Base-by-base conservation (phyloP, 2,113 vertebrate genomes). In the Dermatemys mawii region DNA sequence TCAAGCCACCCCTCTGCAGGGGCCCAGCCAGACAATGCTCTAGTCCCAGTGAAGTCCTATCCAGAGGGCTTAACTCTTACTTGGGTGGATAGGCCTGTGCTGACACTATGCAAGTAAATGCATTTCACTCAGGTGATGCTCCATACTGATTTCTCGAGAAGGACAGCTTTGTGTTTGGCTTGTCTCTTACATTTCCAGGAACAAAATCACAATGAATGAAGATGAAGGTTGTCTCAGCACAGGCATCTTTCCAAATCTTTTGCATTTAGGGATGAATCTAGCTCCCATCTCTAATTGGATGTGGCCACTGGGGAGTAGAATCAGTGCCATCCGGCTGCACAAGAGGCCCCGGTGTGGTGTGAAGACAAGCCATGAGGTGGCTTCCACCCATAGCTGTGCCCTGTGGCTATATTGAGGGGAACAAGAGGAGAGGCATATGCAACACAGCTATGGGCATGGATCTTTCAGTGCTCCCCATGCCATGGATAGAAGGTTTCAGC, bases 401-500 rank as follows among this genome's bases (percentile, higher is more conserved):
- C 63, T 67, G 35, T 16, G 19, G 63, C 63, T n/a, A 21, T 38
- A 67, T 8, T 7, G 35, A 38, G 16, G 38, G 38, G 63, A 24
- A 22, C 0, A 1, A 46, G 21, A 44, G 8, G 1, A 1, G 29
- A 19, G 13, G 32, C 17, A 32, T 63, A 35, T 35, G 32, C 13
- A 32, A 16, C 21, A 2, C 35, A 67, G 63, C n/a, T 19, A 6
- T 10, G 4, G 38, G n/a, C 35, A 22, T 38, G n/a, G 63, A 22
- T 70, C n/a, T 9, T 46, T 48, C 75, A 87, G 44, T 44, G 14
- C 35, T 83, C 38, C 32, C 35, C 11, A 5, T 6, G 3, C 4
- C n/a, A 1, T 0, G 3, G 26, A 46, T 46, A 46, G 5, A 48
- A 26, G 27, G 7, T 0, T 35, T 54, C 35, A 11, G 22, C 0